Evolutionary conservation across 2,113 vertebrate genomes (phyloP).

Genomic region (Siniperca chuatsi): DNA sequence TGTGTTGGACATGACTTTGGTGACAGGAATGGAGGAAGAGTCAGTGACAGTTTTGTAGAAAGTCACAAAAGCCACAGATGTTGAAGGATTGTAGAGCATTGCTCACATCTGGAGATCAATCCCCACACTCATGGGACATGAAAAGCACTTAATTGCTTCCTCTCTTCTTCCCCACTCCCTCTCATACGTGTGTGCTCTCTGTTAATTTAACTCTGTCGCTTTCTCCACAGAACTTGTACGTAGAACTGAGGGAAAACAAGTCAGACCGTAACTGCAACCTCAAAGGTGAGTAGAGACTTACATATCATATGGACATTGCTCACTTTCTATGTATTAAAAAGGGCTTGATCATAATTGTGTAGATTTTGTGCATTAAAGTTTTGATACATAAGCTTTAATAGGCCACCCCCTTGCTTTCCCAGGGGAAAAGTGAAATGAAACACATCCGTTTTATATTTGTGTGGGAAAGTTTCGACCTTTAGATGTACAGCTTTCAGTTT

Average conservation of each 20-base stretch:
- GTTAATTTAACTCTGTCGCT: conserved; percentile 8
- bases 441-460: conserved; percentile 37
- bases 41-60: background rate
- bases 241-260: conserved; percentile 46
- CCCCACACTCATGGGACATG: conserved; percentile 10
- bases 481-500: background rate
- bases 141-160: conserved; percentile 50
- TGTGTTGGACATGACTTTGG: background rate
- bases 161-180: background rate
- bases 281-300: conserved; percentile 61
- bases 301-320: background rate
- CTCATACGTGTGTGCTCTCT: background rate
- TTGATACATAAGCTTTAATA: background rate
- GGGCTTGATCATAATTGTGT: background rate
- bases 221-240: conserved; percentile 62
- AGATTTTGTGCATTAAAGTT: background rate
- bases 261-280: conserved; percentile 48
- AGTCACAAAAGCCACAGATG: background rate
- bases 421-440: background rate
- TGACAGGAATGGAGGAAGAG: background rate
- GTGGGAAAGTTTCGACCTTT: conserved; percentile 6
- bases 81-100: background rate
- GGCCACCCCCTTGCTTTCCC: background rate
- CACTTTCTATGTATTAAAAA: background rate
- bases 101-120: conserved; percentile 36